Base-by-base conservation (phyloP, 2,113 vertebrate genomes). In the Nibea albiflora region DNA sequence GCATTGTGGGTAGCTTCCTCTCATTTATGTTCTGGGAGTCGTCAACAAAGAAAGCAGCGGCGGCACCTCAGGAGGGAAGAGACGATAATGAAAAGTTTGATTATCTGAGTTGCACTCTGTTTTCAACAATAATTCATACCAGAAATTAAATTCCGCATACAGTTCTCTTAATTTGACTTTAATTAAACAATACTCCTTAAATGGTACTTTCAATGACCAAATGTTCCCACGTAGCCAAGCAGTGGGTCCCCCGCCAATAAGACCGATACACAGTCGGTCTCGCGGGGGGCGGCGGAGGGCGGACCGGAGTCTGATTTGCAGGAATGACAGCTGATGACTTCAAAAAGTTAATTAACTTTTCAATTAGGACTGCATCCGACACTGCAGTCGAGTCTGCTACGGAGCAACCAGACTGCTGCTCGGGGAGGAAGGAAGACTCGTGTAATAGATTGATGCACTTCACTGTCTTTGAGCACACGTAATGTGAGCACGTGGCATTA, bases 331-430 rank as follows among this genome's bases (percentile, higher is more conserved):
- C 96, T 97, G 97, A 98, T 96, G 96, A 95, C 96, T 97, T 97
- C 95, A 95, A 95, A 96, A 97, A 98, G 96, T 97, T 97, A 98
- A 98, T 98, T 99, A 97, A 97, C 95, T 98, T 98, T 97, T 97
- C 97, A 97, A 98, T 99, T 97, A 98, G 94, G 95, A 94, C 94
- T 76, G 72, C 95, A 93, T 96, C 96, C 96, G 96, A 96, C 94
- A 93, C 93, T 92, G 95, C 85, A 85, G 95, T 93, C 90, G 90
- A 90, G 95, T 95, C 90, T 94, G 93, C 89, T 90, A 6, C 46
- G 88, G 88, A 88, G 91, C 65, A 80, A 73, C 73, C n/a, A 76
- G 42, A 67, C 76, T 56, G 87, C n/a, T 80, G 89, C 69, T 87
- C 83, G 24, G 88, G 90, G 91, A 89, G 64, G 54, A 68, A 76